Evolutionary conservation across 2,113 vertebrate genomes (phyloP).

Genomic region (Ceyx melanurus): DNA sequence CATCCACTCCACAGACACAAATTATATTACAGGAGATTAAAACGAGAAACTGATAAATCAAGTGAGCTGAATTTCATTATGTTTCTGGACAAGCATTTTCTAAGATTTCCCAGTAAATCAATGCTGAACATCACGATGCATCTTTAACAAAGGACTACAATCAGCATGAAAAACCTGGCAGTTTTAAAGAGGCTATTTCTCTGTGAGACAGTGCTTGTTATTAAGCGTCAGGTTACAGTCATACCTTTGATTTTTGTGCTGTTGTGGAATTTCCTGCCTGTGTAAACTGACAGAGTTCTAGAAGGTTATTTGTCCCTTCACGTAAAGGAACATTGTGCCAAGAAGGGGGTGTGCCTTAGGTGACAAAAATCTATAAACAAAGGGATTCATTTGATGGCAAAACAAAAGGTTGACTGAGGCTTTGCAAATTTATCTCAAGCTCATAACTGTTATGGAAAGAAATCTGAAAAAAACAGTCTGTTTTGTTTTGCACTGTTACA

Average conservation of each 20-base stretch:
- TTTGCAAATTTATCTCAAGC: neutral
- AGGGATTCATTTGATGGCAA: neutral
- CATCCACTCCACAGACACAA: neutral
- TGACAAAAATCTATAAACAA: neutral
- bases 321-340: neutral
- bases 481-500: neutral
- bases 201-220: neutral
- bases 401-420: neutral
- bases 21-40: conserved; percentile 12
- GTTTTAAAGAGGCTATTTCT: neutral
- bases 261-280: neutral
- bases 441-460: neutral
- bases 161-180: neutral
- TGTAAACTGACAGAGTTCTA: neutral
- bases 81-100: neutral
- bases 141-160: neutral
- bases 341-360: neutral
- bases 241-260: neutral
- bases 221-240: neutral
- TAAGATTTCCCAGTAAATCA: neutral
- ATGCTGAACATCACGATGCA: neutral
- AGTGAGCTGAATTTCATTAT: neutral
- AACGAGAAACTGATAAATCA: neutral
- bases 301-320: neutral
- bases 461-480: neutral